Conservation (phyloP, 2,797 vertebrate genomes). For the Dendrocincla fuliginosa region DNA sequence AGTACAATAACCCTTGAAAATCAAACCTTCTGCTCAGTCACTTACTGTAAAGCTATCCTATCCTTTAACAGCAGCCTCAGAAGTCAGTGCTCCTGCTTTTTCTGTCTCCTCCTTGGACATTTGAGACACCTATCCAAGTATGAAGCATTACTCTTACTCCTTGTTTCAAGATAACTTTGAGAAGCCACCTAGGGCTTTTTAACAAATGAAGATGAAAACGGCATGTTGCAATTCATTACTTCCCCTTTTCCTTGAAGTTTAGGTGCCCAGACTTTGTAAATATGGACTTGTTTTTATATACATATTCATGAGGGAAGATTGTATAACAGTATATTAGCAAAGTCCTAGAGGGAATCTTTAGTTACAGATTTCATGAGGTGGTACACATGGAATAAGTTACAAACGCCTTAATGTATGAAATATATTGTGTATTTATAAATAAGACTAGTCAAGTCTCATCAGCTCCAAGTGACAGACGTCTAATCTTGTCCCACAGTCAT, state of each 20-base stretch:
- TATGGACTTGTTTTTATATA: not conserved
- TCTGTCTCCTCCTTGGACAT: fast-evolving
- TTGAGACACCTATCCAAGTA: not conserved
- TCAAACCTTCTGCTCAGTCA: not conserved
- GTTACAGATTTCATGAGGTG: not conserved
- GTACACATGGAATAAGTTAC: not conserved
- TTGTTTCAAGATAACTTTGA: not conserved
- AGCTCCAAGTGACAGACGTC: not conserved
- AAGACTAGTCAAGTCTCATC: not conserved
- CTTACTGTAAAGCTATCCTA: not conserved
- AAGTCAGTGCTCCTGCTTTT: not conserved
- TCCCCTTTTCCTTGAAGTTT: not conserved
- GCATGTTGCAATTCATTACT: not conserved
- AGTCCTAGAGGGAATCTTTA: not conserved
- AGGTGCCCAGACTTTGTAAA: not conserved
- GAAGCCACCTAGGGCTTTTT: not conserved
- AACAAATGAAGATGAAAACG: not conserved
- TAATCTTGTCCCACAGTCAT: not conserved
- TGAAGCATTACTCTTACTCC: not conserved
- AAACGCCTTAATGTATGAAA: not conserved
- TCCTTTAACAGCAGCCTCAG: not conserved
- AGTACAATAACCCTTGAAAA: conserved; percentile 28
- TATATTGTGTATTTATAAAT: not conserved
- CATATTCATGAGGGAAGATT: fast-evolving
- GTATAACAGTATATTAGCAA: not conserved